Conservation (phyloP, 2,797 vertebrate species). For the Micropoecilia bifurca region DNA sequence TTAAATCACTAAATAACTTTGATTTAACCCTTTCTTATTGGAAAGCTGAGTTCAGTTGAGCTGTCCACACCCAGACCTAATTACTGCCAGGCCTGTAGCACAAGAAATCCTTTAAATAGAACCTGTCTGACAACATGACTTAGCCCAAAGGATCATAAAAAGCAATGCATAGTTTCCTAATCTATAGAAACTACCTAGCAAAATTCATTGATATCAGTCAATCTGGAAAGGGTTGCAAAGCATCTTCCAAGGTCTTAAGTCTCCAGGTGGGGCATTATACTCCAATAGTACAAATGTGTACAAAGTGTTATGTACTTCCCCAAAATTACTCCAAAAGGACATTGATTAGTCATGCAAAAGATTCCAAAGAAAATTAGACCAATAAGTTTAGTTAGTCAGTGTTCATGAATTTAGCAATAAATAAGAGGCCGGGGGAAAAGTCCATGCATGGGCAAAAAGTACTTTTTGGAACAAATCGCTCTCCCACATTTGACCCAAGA, state of each 20-base stretch:
- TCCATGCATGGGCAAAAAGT: not conserved
- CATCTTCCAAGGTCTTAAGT: not conserved
- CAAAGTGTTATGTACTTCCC: not conserved
- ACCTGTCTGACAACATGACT: not conserved
- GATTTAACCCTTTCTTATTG: not conserved
- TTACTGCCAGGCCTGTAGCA: not conserved
- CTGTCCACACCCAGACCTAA: not conserved
- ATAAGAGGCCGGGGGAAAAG: not conserved
- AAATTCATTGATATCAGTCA: not conserved
- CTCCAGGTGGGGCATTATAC: not conserved
- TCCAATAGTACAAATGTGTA: not conserved
- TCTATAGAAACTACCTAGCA: not conserved
- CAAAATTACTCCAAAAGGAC: not conserved
- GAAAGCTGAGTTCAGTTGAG: not conserved
- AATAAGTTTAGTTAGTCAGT: not conserved
- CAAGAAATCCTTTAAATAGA: not conserved
- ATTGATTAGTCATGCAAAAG: not conserved
- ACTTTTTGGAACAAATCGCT: not conserved
- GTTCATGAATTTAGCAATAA: not conserved
- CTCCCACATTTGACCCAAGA: not conserved
- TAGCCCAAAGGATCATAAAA: not conserved
- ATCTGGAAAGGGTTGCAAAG: not conserved
- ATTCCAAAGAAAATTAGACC: not conserved
- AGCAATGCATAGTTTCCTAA: not conserved
- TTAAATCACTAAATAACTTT: not conserved